phyloP scores from a whole-genome alignment of 1,140 invertebrate genomes.

The Aphelenchoides fujianensis region DNA sequence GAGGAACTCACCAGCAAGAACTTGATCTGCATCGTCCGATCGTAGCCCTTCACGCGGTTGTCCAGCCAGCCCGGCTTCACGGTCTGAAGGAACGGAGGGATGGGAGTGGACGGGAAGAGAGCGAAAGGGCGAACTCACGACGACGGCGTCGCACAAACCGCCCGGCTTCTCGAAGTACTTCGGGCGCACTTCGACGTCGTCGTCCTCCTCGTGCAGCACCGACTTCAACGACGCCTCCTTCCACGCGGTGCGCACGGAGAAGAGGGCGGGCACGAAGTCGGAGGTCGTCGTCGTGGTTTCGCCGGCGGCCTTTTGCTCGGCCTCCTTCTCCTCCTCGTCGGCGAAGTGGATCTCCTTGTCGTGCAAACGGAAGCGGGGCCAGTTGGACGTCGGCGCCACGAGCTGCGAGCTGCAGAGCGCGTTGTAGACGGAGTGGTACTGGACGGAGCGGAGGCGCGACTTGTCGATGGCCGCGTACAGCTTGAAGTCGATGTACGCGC shows the following conservation, averaged over 20 bases:
- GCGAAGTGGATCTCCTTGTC: not conserved
- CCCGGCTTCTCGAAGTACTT: conserved; percentile 10
- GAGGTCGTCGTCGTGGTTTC: no score
- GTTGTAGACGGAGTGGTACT: not conserved
- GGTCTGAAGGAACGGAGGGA: not conserved
- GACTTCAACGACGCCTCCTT: no score
- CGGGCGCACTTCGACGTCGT: not conserved
- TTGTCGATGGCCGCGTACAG: not conserved
- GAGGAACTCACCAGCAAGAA: conserved; percentile 7
- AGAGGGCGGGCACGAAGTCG: not conserved
- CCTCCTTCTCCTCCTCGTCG: not conserved
- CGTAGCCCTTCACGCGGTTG: conserved; percentile 1
- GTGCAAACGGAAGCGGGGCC: not conserved
- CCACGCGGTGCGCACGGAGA: not conserved
- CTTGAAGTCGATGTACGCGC: not conserved
- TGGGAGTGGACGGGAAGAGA: not conserved
- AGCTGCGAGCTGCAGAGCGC: conserved; percentile 7
- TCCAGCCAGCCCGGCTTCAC: conserved; percentile 10
- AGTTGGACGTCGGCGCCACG: not conserved
- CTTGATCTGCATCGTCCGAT: not conserved
- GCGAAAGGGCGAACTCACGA: not conserved
- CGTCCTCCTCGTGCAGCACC: no score
- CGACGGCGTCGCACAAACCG: not conserved
- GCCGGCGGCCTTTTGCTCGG: no score
- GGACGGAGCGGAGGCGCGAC: not conserved